Conservation (phyloP, 2,113 vertebrate genomes). For the Hiodon alosoides region DNA sequence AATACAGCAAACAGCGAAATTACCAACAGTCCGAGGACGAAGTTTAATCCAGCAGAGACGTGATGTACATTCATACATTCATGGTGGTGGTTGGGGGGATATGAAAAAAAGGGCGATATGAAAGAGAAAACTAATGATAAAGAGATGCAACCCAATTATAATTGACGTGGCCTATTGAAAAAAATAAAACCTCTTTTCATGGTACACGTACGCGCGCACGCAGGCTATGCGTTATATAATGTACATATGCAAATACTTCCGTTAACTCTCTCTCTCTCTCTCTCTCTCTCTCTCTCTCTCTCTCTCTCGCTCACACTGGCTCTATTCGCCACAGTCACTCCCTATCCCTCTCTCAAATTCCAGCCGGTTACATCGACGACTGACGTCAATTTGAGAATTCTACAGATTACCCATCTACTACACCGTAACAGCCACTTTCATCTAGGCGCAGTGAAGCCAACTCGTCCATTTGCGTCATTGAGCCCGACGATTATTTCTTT, state of each 20-base stretch:
- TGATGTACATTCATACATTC: too few relatives aligned
- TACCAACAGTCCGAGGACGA: too few relatives aligned
- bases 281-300: too few relatives aligned
- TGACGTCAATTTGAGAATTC: slow-evolving; percentile 19
- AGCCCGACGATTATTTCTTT: neutral
- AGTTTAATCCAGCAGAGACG: too few relatives aligned
- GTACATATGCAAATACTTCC: neutral
- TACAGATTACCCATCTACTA: slow-evolving; percentile 18
- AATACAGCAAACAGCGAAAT: too few relatives aligned
- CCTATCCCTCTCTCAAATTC: slow-evolving; percentile 1
- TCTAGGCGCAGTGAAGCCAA: slow-evolving; percentile 1
- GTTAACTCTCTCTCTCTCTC: neutral
- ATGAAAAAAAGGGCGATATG: too few relatives aligned
- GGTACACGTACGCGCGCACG: neutral
- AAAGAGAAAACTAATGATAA: too few relatives aligned
- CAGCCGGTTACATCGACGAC: neutral
- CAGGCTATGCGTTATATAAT: slow-evolving; percentile 1
- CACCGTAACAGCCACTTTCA: slow-evolving; percentile 4
- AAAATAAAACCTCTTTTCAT: neutral
- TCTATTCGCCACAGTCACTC: neutral
- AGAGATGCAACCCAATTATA: too few relatives aligned
- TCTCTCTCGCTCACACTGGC: too few relatives aligned
- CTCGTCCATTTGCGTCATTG: slow-evolving; percentile 9
- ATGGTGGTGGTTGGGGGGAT: too few relatives aligned
- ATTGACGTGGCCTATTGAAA: too few relatives aligned